A percentile compares a stretch with the other conserved stretches of the same genome.
Conservation (phyloP, 2,888 invertebrate genomes). For the Agriopis aurantiaria region DNA sequence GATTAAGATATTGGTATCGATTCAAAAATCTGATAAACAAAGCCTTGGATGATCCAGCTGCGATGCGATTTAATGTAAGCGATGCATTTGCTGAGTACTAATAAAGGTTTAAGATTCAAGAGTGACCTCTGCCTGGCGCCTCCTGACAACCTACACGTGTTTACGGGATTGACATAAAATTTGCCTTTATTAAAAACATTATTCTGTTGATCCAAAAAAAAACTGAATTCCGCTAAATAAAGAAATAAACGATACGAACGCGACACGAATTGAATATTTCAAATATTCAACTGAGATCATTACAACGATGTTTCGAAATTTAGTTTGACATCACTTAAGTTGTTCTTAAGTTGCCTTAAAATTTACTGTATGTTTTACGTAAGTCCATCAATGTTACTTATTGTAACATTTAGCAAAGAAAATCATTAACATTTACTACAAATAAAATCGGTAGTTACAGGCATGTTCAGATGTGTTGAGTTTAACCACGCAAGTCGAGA, state of each 20-base stretch:
- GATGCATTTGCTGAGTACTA: slow-evolving; percentile 68
- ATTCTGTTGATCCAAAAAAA: slow-evolving; percentile 4
- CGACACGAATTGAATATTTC: slow-evolving; percentile 2
- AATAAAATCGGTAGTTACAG: slow-evolving; percentile 69
- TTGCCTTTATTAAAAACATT: slow-evolving; percentile 16
- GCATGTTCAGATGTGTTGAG: slow-evolving; percentile 63
- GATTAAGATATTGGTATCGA: slow-evolving; percentile 51
- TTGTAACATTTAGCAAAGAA: slow-evolving; percentile 13
- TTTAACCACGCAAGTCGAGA: slow-evolving; percentile 66
- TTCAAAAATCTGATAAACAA: slow-evolving; percentile 70
- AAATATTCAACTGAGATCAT: neutral
- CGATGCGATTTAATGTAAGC: slow-evolving; percentile 57
- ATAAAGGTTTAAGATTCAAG: slow-evolving; percentile 69
- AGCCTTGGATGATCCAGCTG: slow-evolving; percentile 72
- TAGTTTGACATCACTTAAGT: neutral
- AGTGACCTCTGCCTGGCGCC: slow-evolving; percentile 46
- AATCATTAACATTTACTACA: slow-evolving; percentile 25
- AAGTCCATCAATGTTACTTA: neutral
- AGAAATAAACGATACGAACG: neutral
- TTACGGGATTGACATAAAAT: slow-evolving; percentile 28
- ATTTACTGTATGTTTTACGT: neutral
- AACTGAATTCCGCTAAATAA: neutral
- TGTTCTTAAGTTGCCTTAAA: neutral
- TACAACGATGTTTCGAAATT: neutral
- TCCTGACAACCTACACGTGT: slow-evolving; percentile 10